Evolutionary conservation across 2,888 invertebrate genomes (phyloP).

Genomic region (Leucoptera coffeella): DNA sequence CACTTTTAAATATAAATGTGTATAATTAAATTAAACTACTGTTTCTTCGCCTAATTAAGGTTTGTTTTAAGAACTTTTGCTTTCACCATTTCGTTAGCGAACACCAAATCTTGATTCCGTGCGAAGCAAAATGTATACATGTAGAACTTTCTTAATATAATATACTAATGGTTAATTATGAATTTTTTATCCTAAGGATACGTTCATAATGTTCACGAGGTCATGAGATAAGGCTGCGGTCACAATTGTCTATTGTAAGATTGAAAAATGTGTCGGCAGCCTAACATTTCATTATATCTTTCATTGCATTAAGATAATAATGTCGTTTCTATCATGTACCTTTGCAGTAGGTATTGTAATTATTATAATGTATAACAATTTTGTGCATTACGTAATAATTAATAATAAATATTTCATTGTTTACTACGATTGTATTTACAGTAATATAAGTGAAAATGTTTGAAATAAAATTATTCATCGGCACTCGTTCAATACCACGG

Average conservation of each 20-base stretch:
- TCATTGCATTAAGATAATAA: constrained; percentile 49
- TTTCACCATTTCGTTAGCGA: constrained; percentile 44
- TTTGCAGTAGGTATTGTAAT: constrained; percentile 48
- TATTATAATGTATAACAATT: constrained; percentile 47
- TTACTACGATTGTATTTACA: constrained; percentile 50
- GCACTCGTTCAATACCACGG: constrained; percentile 27
- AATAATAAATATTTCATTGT: constrained; percentile 50
- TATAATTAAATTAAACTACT: too few relatives aligned
- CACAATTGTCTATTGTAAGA: constrained; percentile 40
- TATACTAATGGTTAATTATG: constrained; percentile 48
- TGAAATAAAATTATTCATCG: constrained; percentile 30
- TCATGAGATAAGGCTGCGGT: too few relatives aligned
- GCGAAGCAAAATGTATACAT: constrained; percentile 24
- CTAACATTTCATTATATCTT: constrained; percentile 46
- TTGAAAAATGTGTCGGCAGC: constrained; percentile 40
- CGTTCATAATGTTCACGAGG: too few relatives aligned
- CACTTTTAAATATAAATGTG: too few relatives aligned
- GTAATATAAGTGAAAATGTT: constrained; percentile 47
- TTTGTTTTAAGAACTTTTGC: constrained; percentile 51
- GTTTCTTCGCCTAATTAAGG: constrained; percentile 52
- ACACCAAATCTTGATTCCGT: constrained; percentile 41
- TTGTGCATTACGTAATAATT: constrained; percentile 51
- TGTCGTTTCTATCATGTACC: constrained; percentile 50
- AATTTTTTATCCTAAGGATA: constrained; percentile 50
- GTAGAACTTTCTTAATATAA: constrained; percentile 47